Percentiles rank a stretch among this genome's conserved stretches.
Conservation (phyloP, 2,797 vertebrate species). For the Sorex maritimensis region DNA sequence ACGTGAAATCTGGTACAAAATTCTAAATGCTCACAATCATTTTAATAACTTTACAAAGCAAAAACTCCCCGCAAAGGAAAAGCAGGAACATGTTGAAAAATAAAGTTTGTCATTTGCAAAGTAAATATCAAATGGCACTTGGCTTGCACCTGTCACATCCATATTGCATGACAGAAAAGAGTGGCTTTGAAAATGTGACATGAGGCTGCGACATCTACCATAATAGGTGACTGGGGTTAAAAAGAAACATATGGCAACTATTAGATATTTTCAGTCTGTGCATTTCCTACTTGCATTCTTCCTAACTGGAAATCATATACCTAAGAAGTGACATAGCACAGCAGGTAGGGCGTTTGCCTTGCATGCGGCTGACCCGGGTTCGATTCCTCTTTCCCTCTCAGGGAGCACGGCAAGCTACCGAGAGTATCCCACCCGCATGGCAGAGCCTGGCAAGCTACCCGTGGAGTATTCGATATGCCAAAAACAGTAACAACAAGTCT, state of each 20-base stretch:
- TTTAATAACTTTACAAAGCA: slow-evolving; percentile 41
- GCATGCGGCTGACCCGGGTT: too few species aligned
- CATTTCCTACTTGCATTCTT: not conserved
- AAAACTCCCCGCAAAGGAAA: slow-evolving; percentile 39
- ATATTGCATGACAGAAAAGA: not conserved
- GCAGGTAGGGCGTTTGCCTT: too few species aligned
- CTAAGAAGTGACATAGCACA: not conserved
- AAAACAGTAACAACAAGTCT: too few species aligned
- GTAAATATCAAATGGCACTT: not conserved
- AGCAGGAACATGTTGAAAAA: slow-evolving; percentile 10
- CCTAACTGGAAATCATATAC: not conserved
- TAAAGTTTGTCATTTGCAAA: slow-evolving; percentile 20
- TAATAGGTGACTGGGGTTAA: not conserved
- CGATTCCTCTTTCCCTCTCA: too few species aligned
- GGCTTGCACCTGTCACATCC: not conserved
- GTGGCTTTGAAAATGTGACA: not conserved
- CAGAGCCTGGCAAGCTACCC: too few species aligned
- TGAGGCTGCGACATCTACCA: not conserved
- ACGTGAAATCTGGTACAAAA: not conserved
- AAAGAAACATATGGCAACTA: not conserved
- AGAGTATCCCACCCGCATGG: too few species aligned
- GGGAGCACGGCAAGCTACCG: too few species aligned
- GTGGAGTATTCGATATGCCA: too few species aligned
- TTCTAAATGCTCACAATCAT: not conserved
- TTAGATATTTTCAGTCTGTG: not conserved